Evolutionary conservation across 2,888 invertebrate genomes (phyloP).

Genomic region (Conchocele bisecta): DNA sequence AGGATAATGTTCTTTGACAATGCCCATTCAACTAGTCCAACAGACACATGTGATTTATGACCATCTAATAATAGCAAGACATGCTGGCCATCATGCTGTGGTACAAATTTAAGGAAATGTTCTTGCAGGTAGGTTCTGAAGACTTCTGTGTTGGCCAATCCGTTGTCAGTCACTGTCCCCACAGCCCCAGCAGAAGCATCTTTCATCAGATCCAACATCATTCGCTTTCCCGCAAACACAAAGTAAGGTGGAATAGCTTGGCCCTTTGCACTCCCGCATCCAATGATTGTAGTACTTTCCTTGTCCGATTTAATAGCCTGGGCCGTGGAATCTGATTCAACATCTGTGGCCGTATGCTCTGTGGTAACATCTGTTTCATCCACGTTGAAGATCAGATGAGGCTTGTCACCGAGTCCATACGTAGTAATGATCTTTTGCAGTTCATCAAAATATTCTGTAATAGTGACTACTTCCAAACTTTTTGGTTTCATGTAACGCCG

Average conservation of each 20-base stretch:
- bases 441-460: conserved; percentile 14
- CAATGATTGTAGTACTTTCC: conserved; percentile 13
- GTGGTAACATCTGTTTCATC: conserved; percentile 40
- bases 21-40: conserved; percentile 24
- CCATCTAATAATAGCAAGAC: conserved; percentile 28
- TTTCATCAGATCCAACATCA: conserved; percentile 14
- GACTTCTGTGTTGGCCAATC: conserved; percentile 31
- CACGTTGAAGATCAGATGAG: conserved; percentile 32
- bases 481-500: conserved; percentile 19
- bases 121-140: conserved; percentile 28
- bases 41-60: conserved; percentile 6
- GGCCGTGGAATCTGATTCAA: conserved; percentile 12
- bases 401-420: conserved; percentile 19
- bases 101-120: conserved; percentile 28
- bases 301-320: conserved; percentile 13
- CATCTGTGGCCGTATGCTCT: conserved; percentile 18
- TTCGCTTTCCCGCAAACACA: conserved; percentile 29
- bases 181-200: conserved; percentile 20
- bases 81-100: conserved; percentile 2
- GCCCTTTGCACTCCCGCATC: conserved; percentile 22
- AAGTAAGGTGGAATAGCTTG: conserved; percentile 33
- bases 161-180: conserved; percentile 17
- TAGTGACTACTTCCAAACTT: conserved; percentile 3
- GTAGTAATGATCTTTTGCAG: conserved; percentile 6
- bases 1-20: conserved; percentile 17